These are phyloP conservation scores for Zelostemma sp. DNA, from an alignment of 1,140 invertebrate species.

Conservation along the genomic window DNA sequence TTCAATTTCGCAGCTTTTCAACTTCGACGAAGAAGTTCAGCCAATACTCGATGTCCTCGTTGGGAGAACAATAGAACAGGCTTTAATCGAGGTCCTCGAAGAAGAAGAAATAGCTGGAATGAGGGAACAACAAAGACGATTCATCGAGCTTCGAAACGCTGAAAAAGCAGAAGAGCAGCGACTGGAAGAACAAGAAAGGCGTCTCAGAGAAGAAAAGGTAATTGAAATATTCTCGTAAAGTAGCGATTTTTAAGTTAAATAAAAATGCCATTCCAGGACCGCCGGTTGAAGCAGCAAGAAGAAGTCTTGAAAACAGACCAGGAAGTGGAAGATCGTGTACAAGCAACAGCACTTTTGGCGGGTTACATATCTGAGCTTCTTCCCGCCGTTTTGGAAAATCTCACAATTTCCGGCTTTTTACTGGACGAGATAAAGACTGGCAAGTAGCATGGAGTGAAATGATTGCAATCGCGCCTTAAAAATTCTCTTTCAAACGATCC, in stretches of 20 bases:
- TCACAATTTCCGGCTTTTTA: conserved; percentile 83
- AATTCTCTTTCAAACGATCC: conserved; percentile 11
- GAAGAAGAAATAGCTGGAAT: conserved; percentile 82
- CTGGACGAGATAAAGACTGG: conserved; percentile 79
- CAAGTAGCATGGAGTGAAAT: conserved; percentile 55
- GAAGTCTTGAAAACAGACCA: conserved; percentile 72
- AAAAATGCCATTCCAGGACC: conserved; percentile 60
- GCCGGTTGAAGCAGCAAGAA: conserved; percentile 72
- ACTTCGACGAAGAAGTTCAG: conserved; percentile 90
- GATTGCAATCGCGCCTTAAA: conserved; percentile 18
- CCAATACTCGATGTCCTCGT: conserved; percentile 89
- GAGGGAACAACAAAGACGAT: conserved; percentile 82
- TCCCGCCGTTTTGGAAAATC: conserved; percentile 83
- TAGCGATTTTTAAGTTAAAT: not conserved
- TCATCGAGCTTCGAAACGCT: conserved; percentile 81
- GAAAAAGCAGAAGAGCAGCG: conserved; percentile 83
- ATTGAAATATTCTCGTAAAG: not conserved
- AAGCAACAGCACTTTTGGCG: conserved; percentile 83
- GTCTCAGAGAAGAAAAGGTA: conserved; percentile 75
- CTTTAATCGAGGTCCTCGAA: conserved; percentile 85
- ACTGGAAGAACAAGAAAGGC: conserved; percentile 79
- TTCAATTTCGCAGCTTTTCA: conserved; percentile 75
- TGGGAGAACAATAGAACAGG: conserved; percentile 89
- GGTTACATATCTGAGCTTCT: conserved; percentile 88
- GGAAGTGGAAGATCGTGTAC: conserved; percentile 84